Base-by-base conservation (phyloP, 1,140 invertebrate genomes). In the Macrocentrus cingulum region DNA sequence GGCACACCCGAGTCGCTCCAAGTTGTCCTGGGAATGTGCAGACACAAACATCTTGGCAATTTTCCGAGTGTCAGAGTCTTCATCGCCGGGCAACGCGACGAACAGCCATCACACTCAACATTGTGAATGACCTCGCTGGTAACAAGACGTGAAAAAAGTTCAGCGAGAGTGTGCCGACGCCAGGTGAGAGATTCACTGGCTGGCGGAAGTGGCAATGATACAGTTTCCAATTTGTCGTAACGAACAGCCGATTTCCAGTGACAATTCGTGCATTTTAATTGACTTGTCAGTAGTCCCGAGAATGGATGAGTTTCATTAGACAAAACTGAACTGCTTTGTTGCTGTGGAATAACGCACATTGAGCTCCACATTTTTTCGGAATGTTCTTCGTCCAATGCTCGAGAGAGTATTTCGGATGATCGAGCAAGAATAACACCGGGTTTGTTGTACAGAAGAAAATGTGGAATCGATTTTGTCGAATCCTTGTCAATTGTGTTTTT, bases 161-260 rank as follows among this genome's bases (percentile, higher is more conserved):
- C 81, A 67, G 87, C 77, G 61, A 93, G 50, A 56, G 84, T 84
- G 64, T 87, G 68, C 61, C 83, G 73, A 61, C 81, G 64, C 72
- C 81, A 84, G 68, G 76, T 64, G 66, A 83, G 69, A 64, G 76
- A 71, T 62, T 80, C 71, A 34, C 77, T 80, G 16, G 76, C 72
- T n/a, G 82, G 74, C 20, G 90, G 90, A 37, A 93, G 71, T 46
- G 83, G 83, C 16, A 97, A 74, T 0, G 92, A 92, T 15, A 97
- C 81, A 68, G 89, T 92, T 73, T 95, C 92, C 69, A 95, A 92
- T 69, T 91, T 91, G 71, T 96, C 93, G 71, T 94, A 94, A 13
- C 88, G 87, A 8, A 95, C 87, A 0, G 91, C 86, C 65, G 90
- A 90, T 82, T 91, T 92, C 73, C 85, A 85, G 13, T 85, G 85